A percentile compares a stretch with the other conserved stretches of the same genome.
phyloP scores from a whole-genome alignment of 1,140 invertebrate genomes.

The Agraylea sexmaculata region DNA sequence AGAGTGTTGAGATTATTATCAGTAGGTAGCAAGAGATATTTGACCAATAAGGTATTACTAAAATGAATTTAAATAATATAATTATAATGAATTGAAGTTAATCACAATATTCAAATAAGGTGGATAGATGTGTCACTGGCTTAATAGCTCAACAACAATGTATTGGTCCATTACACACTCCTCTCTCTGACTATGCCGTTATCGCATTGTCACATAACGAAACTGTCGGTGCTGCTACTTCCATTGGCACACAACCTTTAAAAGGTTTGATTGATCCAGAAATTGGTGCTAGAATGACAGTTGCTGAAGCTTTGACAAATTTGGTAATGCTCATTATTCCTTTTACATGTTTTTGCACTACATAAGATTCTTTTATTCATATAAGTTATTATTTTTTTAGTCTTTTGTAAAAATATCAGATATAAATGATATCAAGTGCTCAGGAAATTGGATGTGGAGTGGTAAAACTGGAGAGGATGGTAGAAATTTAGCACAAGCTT shows the following conservation, averaged over 20 bases:
- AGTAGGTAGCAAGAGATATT: conserved; percentile 89
- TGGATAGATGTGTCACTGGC: conserved; percentile 94
- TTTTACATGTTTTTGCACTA: background rate
- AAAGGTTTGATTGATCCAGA: conserved; percentile 75
- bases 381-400: conserved; percentile 20
- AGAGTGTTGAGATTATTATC: conserved; percentile 78
- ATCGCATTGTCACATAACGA: conserved; percentile 70
- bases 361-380: background rate
- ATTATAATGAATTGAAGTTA: background rate
- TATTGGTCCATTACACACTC: conserved; percentile 90
- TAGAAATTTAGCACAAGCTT: conserved; percentile 74
- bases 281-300: conserved; percentile 83
- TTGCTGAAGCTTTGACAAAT: conserved; percentile 91
- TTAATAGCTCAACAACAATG: conserved; percentile 95
- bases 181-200: conserved; percentile 89
- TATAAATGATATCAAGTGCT: conserved; percentile 88
- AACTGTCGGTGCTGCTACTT: conserved; percentile 73
- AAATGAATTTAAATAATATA: conserved; percentile 5
- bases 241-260: conserved; percentile 94
- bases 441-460: conserved; percentile 99
- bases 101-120: too few species aligned
- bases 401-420: conserved; percentile 79
- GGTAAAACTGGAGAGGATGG: conserved; percentile 90
- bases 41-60: conserved; percentile 72
- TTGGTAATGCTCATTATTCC: conserved; percentile 41